Percentiles rank a stretch among this genome's conserved stretches.
Evolutionary conservation across 2,113 vertebrate species (phyloP).

Genomic region (Sula dactylatra): DNA sequence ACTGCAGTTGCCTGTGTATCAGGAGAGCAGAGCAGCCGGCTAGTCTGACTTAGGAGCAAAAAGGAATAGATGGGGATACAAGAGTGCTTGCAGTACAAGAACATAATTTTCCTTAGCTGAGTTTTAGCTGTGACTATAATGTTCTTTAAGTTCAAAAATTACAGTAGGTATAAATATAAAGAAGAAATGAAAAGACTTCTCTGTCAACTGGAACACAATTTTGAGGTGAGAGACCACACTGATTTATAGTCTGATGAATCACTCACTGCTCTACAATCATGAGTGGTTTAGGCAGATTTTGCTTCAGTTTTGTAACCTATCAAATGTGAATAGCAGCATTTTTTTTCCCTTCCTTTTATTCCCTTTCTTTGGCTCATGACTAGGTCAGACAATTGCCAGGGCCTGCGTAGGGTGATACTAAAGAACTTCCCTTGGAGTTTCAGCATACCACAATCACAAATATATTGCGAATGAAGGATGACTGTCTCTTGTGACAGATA

Average conservation of each 20-base stretch:
- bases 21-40: background rate
- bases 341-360: background rate
- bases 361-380: background rate
- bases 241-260: background rate
- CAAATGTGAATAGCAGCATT: background rate
- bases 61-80: background rate
- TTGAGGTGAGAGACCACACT: background rate
- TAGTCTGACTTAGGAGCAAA: background rate
- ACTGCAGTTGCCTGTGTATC: background rate
- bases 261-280: background rate
- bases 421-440: background rate
- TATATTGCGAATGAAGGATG: background rate
- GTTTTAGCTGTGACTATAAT: background rate
- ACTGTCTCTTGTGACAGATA: background rate
- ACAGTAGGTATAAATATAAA: background rate
- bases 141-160: background rate
- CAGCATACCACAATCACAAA: background rate
- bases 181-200: background rate
- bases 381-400: background rate
- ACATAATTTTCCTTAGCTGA: accelerated
- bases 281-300: background rate
- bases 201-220: background rate
- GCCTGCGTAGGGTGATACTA: background rate
- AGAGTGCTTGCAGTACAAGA: background rate
- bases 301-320: background rate